These are phyloP conservation scores for Adoxophyes honmai DNA, from an alignment of 1,140 invertebrate genomes.

Conservation along the genomic window DNA sequence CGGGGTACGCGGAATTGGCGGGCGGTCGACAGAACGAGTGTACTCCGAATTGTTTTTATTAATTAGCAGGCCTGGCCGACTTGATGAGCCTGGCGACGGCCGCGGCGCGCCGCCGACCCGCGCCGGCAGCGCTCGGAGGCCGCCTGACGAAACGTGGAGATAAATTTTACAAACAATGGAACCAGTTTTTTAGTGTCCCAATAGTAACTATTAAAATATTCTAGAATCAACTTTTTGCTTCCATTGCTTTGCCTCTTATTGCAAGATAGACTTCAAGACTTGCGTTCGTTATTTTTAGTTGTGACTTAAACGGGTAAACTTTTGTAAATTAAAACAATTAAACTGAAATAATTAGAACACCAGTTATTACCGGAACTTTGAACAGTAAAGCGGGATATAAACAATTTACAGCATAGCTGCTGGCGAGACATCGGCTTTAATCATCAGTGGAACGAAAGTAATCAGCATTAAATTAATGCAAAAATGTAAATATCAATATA, in stretches of 20 bases:
- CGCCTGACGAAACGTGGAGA: conserved; percentile 17
- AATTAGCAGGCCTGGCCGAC: conserved; percentile 61
- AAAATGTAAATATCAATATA: conserved; percentile 7
- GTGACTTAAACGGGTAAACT: too few relatives aligned
- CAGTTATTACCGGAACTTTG: too few relatives aligned
- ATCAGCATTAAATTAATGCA: conserved; percentile 4
- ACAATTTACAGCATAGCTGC: too few relatives aligned
- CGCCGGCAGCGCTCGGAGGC: conserved; percentile 18
- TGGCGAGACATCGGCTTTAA: too few relatives aligned
- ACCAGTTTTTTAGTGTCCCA: conserved; percentile 23
- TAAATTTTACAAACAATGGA: conserved; percentile 36
- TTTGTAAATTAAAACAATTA: neutral
- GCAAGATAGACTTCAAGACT: too few relatives aligned
- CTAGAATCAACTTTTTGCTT: conserved; percentile 8
- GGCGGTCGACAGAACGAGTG: conserved; percentile 70
- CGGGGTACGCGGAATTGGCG: conserved; percentile 70
- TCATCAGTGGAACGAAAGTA: neutral
- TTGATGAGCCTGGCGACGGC: conserved; percentile 47
- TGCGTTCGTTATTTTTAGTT: too few relatives aligned
- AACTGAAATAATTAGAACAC: too few relatives aligned
- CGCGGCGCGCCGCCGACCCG: conserved; percentile 16
- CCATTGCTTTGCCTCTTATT: neutral
- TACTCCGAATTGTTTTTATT: conserved; percentile 72
- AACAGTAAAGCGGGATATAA: too few relatives aligned
- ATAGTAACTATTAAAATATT: conserved; percentile 16